Evolutionary conservation across 2,888 invertebrate species (phyloP).

Genomic region (Gymnoscelis rufifasciata): DNA sequence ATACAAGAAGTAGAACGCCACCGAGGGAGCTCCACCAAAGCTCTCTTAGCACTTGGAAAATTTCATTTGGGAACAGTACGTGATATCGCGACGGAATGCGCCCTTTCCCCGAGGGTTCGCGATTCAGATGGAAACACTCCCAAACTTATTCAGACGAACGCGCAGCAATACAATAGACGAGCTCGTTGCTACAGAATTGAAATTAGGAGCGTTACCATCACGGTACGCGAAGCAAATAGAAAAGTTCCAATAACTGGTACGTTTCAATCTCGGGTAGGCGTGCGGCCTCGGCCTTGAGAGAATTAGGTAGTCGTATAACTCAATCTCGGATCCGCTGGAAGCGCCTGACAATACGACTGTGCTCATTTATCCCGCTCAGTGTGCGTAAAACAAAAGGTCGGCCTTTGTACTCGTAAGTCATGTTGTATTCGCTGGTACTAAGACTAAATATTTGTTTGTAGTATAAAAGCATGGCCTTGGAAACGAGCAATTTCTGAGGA

Average conservation of each 20-base stretch:
- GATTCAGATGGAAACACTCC: constrained; percentile 54
- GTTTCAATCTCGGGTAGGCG: constrained; percentile 47
- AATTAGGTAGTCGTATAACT: constrained; percentile 38
- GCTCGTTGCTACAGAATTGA: constrained; percentile 64
- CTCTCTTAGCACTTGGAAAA: constrained; percentile 61
- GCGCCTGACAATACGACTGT: constrained; percentile 37
- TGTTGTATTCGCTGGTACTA: constrained; percentile 25
- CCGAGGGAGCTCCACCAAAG: constrained; percentile 41
- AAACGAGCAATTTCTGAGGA: constrained; percentile 44
- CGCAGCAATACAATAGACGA: constrained; percentile 52
- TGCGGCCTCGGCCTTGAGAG: constrained; percentile 42
- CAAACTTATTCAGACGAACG: constrained; percentile 55
- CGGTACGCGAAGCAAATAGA: constrained; percentile 53
- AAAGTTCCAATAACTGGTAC: constrained; percentile 43
- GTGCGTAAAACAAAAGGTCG: constrained; percentile 49
- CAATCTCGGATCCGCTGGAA: constrained; percentile 31
- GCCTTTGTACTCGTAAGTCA: constrained; percentile 39
- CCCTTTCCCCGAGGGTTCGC: constrained; percentile 51
- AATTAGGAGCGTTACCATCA: constrained; percentile 57
- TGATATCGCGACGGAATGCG: constrained; percentile 62
- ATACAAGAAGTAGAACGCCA: constrained; percentile 42
- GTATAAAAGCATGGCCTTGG: constrained; percentile 47
- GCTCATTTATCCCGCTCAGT: constrained; percentile 44
- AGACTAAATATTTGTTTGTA: constrained; percentile 2
- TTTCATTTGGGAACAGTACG: constrained; percentile 71